Base-by-base conservation (phyloP, 2,113 vertebrate species). In the Apodemus speciosus region DNA sequence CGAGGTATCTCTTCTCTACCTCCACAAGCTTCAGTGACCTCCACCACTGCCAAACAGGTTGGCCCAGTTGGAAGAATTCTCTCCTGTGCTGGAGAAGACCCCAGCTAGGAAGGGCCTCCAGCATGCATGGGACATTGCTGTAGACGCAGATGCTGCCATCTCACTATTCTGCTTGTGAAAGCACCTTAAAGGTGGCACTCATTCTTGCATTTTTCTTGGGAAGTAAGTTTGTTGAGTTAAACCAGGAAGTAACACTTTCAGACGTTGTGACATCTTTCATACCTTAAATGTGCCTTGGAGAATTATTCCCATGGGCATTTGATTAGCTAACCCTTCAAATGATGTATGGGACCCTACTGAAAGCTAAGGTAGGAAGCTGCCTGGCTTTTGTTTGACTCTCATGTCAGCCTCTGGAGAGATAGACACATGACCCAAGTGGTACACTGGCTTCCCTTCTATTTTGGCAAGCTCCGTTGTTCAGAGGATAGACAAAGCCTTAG, bases 371-470 rank as follows among this genome's bases (percentile, higher is more conserved):
- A 64, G 53, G 23, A 69, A 23, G n/a, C 14, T 23, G 5, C 30
- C 76, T 62, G 3, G 9, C 38, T 83, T 69, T 72, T 21, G 3
- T 9, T 27, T 68, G 27, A 46, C 40, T 49, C 6, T 46, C 66
- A 2, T 86, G 53, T 89, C 58, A 71, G 87, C 92, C 35, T 94
- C 87, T 88, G 62, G 73, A 85, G 35, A 88, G 81, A 85, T 38
- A 64, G 95, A 93, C 35, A n/a, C 71, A 66, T 10, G 86, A 69
- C 60, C 56, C 89, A 89, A 69, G 58, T 79, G 73, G 68, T 60
- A 43, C 32, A 9, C 10, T 83, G 60, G 27, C n/a, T 58, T 86
- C 60, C 56, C 13, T 46, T 60, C 32, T 35, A 77, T 8, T 53
- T 77, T 88, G 53, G 35, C 91, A 46, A 64, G 13, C 58, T 46